Evolutionary conservation across 2,888 invertebrate species (phyloP), one percentile per base, ranked within the genome.

Genomic region (Drymonia ruficornis): DNA sequence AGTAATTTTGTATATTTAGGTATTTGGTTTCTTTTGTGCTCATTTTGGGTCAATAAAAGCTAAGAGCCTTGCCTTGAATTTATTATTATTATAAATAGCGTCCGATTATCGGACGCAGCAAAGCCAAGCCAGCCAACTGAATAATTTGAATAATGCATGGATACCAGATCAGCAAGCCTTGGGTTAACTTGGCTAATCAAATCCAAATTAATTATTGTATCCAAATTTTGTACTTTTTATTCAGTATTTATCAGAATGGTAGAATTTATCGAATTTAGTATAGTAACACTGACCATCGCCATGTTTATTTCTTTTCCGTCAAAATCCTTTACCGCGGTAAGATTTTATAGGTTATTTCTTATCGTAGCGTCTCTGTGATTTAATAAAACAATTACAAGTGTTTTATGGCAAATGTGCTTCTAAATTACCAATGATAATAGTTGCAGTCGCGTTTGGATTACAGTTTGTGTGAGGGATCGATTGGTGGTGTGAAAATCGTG

Each of bases 291-390:
- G 16, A 23, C 13, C 55, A 76, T 80, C 86, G 89, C 89, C 88
- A 90, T 90, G 86, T 89, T 89, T 89, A 86, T 88, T 87, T 88
- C 87, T 82, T 83, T 86, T 75, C 86, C 86, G 89, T 89, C 89
- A 86, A 18, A 18, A 82, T 83, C 79, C 78, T 80, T 86, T 86
- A 83, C 87, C 87, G 90, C 91, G 88, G 91, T 87, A 83, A 87
- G 90, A 83, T 56, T 81, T 82, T 78, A 59, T 72, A 89, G 89
- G 90, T 90, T 90, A 89, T 81, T 83, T 78, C 70, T 78, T 81
- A 81, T 80, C 74, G 76, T 83, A 75, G 88, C 88, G 87, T 89
- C 87, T 81, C 47, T 73, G 45, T 23, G 52, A 65, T 60, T 68
- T 69, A 59, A 43, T 56, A 50, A 55, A 63, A 57, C 53, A 69